These are phyloP conservation scores for Bellardia bayeri DNA, from an alignment of 2,888 invertebrate species.

Conservation along the genomic window DNA sequence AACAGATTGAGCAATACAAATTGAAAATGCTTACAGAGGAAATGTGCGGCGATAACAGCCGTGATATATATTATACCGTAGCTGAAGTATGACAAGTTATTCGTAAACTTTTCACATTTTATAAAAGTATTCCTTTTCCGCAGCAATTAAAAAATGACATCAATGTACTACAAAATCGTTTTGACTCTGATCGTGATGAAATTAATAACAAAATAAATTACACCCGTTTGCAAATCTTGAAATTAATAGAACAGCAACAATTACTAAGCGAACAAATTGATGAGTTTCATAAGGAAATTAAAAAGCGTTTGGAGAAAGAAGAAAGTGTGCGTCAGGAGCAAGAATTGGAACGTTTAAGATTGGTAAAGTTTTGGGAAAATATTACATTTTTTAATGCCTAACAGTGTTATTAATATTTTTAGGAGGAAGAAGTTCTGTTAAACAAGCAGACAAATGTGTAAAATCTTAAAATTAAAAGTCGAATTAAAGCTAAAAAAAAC, in stretches of 20 bases:
- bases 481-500: background rate
- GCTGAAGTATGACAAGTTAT: slow-evolving; percentile 23
- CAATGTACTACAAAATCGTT: slow-evolving; percentile 41
- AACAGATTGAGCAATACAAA: background rate
- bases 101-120: background rate
- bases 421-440: slow-evolving; percentile 6
- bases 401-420: background rate
- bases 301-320: slow-evolving; percentile 36
- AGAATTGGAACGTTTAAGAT: slow-evolving; percentile 6
- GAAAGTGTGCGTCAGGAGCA: background rate
- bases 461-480: slow-evolving; percentile 1
- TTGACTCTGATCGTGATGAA: slow-evolving; percentile 39
- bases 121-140: background rate
- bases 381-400: background rate
- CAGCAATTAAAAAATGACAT: slow-evolving; percentile 50
- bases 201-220: slow-evolving; percentile 57
- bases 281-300: slow-evolving; percentile 49
- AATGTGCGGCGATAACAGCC: slow-evolving; percentile 27
- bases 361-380: background rate
- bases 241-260: slow-evolving; percentile 34
- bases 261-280: slow-evolving; percentile 34
- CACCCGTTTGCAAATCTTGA: slow-evolving; percentile 32
- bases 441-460: background rate
- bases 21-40: slow-evolving; percentile 1
- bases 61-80: slow-evolving; percentile 44